These are phyloP conservation scores for Brienomyrus longianalis DNA, from an alignment of 2,113 vertebrate species.

Conservation along the genomic window DNA sequence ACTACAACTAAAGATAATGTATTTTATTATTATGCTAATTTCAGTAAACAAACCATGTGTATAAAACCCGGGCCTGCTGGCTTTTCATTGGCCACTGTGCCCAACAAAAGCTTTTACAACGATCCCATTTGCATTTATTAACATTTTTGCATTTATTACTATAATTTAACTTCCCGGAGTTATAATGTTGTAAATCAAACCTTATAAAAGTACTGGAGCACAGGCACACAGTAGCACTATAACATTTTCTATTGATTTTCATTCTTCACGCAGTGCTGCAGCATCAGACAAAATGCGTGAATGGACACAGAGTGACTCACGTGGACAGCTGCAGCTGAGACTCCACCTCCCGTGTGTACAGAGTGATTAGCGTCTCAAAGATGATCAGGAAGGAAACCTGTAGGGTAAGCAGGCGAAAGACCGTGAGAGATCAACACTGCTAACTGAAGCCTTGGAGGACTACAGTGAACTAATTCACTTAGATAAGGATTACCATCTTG, in stretches of 20 bases:
- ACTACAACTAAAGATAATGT: neutral
- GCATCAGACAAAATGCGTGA: neutral
- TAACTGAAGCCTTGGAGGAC: neutral
- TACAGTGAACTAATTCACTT: neutral
- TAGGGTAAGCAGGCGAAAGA: neutral
- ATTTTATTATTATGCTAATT: neutral
- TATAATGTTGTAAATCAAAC: neutral
- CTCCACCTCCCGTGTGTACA: conserved; percentile 66
- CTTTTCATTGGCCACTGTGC: neutral
- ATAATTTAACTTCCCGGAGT: neutral
- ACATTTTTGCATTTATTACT: neutral
- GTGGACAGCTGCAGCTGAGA: conserved; percentile 74
- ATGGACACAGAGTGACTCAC: conserved; percentile 57
- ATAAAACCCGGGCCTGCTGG: neutral
- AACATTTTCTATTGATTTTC: neutral
- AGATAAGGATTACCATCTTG: conserved; percentile 53
- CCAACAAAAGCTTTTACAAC: neutral
- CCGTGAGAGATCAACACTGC: neutral
- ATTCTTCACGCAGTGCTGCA: neutral
- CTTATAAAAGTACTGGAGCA: neutral
- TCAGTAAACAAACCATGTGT: neutral
- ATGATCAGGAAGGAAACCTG: conserved; percentile 68
- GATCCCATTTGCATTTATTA: neutral
- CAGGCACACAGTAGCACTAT: neutral
- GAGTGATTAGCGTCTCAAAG: conserved; percentile 70